These are phyloP conservation scores for Ypsolopha scabrella DNA, from an alignment of 2,888 invertebrate genomes.

Conservation along the genomic window DNA sequence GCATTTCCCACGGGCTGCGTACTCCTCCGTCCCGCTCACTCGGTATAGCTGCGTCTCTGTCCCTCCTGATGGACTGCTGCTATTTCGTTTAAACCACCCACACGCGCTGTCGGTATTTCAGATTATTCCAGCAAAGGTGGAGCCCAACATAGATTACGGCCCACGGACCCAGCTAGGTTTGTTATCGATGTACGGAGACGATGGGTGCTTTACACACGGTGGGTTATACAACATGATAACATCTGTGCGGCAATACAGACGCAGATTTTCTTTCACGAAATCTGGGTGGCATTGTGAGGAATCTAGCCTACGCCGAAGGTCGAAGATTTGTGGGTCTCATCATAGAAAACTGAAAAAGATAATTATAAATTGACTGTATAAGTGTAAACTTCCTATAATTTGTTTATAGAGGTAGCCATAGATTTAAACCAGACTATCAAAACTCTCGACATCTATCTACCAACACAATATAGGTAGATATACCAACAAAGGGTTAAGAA, in stretches of 20 bases:
- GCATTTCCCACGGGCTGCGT: slow-evolving; percentile 69
- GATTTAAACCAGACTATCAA: too few species aligned
- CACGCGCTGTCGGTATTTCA: slow-evolving; percentile 67
- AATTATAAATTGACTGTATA: too few species aligned
- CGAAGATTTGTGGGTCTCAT: background rate
- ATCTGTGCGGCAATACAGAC: background rate
- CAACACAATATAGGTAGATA: too few species aligned
- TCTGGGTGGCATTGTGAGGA: background rate
- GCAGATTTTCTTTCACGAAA: background rate
- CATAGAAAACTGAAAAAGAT: too few species aligned
- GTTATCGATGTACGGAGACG: slow-evolving; percentile 13
- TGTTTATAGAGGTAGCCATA: too few species aligned
- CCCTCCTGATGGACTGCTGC: slow-evolving; percentile 62
- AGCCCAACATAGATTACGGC: slow-evolving; percentile 61
- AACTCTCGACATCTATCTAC: too few species aligned
- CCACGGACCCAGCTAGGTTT: slow-evolving; percentile 34
- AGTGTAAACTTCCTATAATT: too few species aligned
- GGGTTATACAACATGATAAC: slow-evolving; percentile 2
- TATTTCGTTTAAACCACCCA: slow-evolving; percentile 69
- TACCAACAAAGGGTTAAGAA: too few species aligned
- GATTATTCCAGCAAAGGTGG: slow-evolving; percentile 49
- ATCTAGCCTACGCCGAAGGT: background rate
- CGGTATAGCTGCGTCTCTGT: slow-evolving; percentile 43
- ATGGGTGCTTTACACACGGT: background rate
- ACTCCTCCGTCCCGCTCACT: slow-evolving; percentile 31